phyloP scores from a whole-genome alignment of 2,113 vertebrate species.

The Corynorhinus townsendii region DNA sequence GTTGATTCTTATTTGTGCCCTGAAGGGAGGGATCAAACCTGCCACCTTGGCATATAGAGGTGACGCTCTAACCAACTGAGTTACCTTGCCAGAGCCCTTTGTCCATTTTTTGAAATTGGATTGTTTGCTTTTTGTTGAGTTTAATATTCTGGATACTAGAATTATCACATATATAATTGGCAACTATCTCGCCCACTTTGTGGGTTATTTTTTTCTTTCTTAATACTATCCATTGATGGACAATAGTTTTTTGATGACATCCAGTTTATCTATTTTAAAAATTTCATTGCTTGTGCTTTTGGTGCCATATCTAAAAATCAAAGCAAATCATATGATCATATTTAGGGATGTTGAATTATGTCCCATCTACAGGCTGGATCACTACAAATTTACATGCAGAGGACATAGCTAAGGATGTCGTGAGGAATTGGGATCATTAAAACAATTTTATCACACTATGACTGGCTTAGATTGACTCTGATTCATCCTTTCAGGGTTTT shows the following conservation, averaged over 20 bases:
- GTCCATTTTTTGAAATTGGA: not conserved
- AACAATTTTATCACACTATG: not conserved
- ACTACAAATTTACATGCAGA: not conserved
- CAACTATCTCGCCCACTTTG: not conserved
- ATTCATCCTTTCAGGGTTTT: not conserved
- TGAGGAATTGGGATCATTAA: not conserved
- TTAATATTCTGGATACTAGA: not conserved
- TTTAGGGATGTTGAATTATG: not conserved
- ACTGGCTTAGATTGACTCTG: not conserved
- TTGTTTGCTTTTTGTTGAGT: not conserved
- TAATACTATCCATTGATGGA: not conserved
- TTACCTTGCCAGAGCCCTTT: not conserved
- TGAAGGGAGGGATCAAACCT: not conserved
- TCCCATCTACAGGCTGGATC: not conserved
- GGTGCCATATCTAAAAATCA: not conserved
- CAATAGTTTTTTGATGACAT: not conserved
- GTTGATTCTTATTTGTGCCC: not conserved
- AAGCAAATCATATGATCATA: not conserved
- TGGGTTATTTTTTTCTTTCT: not conserved
- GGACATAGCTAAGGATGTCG: not conserved
- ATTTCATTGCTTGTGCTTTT: not conserved
- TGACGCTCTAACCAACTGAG: not conserved
- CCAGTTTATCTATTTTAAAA: too few relatives aligned
- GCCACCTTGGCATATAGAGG: not conserved
- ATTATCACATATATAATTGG: not conserved